Percentiles rank a stretch among this genome's conserved stretches.
Evolutionary conservation across 2,797 vertebrate species (phyloP).

Genomic region (Ispidina picta): DNA sequence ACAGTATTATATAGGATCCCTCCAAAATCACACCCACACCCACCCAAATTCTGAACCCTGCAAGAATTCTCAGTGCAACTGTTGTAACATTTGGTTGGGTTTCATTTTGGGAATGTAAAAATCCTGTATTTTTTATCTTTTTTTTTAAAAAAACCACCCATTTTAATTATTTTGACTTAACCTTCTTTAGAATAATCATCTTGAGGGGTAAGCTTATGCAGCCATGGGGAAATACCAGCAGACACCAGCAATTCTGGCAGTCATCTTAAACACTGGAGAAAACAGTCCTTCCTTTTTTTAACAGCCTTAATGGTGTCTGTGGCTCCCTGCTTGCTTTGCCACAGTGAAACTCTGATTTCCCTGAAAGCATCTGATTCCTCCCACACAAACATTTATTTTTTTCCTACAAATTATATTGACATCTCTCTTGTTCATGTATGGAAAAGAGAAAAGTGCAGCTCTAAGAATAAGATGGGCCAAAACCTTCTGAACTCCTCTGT

Average conservation of each 20-base stretch:
- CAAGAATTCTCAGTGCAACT: background rate
- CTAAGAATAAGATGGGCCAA: background rate
- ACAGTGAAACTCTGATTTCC: background rate
- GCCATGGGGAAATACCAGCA: background rate
- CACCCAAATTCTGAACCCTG: background rate
- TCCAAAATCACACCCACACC: rapidly evolving
- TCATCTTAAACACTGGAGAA: background rate
- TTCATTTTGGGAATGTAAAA: background rate
- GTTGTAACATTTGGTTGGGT: background rate
- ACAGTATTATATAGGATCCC: background rate
- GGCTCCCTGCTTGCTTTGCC: background rate
- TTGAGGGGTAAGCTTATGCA: background rate
- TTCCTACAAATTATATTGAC: background rate
- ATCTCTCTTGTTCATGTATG: background rate
- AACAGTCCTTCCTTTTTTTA: background rate
- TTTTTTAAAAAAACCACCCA: too few species aligned
- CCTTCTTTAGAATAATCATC: background rate
- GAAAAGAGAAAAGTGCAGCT: background rate
- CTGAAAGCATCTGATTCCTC: background rate
- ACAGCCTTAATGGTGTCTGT: background rate
- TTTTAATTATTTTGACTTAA: background rate
- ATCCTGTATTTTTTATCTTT: background rate
- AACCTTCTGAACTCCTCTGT: background rate
- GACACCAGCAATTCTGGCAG: background rate
- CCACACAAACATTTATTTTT: background rate